A percentile compares a stretch with the other conserved stretches of the same genome.
Conservation (phyloP, 2,888 invertebrate species). For the Tenthredo mesomela region DNA sequence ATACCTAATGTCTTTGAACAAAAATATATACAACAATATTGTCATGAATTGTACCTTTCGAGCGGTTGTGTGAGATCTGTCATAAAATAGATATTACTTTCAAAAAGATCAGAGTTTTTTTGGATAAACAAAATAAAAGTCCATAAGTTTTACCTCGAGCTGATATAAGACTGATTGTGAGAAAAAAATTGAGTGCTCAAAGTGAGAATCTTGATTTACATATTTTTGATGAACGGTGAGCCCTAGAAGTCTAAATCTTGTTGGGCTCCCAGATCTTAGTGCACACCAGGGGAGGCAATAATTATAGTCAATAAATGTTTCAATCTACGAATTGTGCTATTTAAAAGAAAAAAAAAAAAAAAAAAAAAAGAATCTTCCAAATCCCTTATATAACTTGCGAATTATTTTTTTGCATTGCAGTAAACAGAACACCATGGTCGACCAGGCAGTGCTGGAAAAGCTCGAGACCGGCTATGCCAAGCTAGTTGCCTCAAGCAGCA, state of each 20-base stretch:
- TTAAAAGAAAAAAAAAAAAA: background rate
- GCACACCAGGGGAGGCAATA: background rate
- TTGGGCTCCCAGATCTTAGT: background rate
- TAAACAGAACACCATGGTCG: conserved; percentile 91
- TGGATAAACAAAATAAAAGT: background rate
- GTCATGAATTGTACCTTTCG: background rate
- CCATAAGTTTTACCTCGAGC: background rate
- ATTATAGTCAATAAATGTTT: background rate
- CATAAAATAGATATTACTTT: background rate
- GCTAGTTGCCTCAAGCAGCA: conserved; percentile 93
- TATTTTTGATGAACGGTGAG: background rate
- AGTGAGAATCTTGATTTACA: background rate
- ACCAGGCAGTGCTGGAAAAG: conserved; percentile 94
- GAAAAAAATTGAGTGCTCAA: background rate
- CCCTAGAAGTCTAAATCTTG: background rate
- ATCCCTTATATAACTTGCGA: background rate
- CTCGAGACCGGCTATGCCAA: conserved; percentile 95
- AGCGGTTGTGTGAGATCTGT: background rate
- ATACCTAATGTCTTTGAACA: too few species aligned
- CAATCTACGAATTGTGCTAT: background rate
- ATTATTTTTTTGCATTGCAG: conserved; percentile 71
- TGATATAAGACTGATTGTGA: too few species aligned
- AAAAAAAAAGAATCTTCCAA: too few species aligned
- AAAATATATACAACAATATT: background rate
- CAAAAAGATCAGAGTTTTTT: background rate